Conservation (phyloP, 2,797 vertebrate species). For the Labroides dimidiatus region DNA sequence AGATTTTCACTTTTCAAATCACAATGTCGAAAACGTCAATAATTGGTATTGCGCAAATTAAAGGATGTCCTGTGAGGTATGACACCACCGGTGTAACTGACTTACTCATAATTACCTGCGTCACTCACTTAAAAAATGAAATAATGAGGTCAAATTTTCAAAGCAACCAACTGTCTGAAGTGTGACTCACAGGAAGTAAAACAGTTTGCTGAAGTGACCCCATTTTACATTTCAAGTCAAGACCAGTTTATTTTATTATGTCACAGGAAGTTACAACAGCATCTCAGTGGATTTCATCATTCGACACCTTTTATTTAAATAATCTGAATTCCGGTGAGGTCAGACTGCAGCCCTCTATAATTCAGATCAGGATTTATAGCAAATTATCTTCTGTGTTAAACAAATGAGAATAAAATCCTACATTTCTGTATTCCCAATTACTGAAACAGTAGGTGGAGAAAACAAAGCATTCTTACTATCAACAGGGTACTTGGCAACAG, state of each 20-base stretch:
- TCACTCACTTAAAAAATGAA: slow-evolving; percentile 39
- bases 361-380: neutral
- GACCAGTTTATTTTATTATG: neutral
- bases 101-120: slow-evolving; percentile 36
- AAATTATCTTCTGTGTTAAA: no score
- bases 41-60: slow-evolving; percentile 28
- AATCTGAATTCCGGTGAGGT: no score
- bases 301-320: neutral
- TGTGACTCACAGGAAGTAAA: slow-evolving; percentile 31
- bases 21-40: slow-evolving; percentile 35
- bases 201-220: neutral
- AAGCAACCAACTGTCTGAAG: neutral
- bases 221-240: slow-evolving; percentile 4
- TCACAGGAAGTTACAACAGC: neutral
- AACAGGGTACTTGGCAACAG: no score
- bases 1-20: slow-evolving; percentile 39
- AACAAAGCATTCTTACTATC: no score
- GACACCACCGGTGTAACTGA: slow-evolving; percentile 24
- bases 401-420: no score
- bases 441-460: no score
- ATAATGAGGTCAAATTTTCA: slow-evolving; percentile 8
- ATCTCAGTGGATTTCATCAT: neutral
- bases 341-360: neutral
- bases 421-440: no score
- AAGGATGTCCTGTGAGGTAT: slow-evolving; percentile 32